Percentiles rank a stretch among this genome's conserved stretches.
Conservation (phyloP, 2,113 vertebrate genomes). For the Ascaphus truei region DNA sequence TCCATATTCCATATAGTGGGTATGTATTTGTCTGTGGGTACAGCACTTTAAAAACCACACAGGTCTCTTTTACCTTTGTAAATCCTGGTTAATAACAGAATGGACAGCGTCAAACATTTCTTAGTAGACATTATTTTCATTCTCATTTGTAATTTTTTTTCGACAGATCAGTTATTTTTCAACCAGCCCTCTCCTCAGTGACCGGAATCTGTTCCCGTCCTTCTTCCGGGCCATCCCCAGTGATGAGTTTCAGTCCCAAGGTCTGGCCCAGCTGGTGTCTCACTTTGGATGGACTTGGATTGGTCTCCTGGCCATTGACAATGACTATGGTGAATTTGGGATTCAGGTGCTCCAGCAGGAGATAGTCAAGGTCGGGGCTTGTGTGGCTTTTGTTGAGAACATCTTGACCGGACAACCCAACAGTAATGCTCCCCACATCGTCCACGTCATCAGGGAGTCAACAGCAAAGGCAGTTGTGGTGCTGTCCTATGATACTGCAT, state of each 20-base stretch:
- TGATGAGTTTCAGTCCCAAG: conserved; percentile 40
- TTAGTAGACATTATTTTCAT: no score
- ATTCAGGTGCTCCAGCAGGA: not conserved
- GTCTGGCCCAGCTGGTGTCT: not conserved
- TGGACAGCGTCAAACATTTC: no score
- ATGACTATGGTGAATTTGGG: not conserved
- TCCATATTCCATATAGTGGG: no score
- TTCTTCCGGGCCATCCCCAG: conserved; percentile 43
- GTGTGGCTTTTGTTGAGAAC: not conserved
- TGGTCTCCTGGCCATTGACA: not conserved
- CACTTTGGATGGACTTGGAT: not conserved
- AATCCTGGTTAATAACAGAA: no score
- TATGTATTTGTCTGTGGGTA: no score
- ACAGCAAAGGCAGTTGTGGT: not conserved
- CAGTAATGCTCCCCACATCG: not conserved
- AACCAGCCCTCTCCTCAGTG: no score
- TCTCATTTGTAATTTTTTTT: no score
- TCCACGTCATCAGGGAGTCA: not conserved
- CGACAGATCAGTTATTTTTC: no score
- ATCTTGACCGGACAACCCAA: not conserved
- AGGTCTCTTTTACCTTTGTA: no score
- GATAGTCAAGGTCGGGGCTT: not conserved
- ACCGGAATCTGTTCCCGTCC: conserved; percentile 25
- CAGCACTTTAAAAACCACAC: no score
- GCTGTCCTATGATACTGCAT: not conserved